These are phyloP conservation scores for Temnothorax curvispinosus DNA, from an alignment of 1,140 invertebrate genomes.

Conservation along the genomic window DNA sequence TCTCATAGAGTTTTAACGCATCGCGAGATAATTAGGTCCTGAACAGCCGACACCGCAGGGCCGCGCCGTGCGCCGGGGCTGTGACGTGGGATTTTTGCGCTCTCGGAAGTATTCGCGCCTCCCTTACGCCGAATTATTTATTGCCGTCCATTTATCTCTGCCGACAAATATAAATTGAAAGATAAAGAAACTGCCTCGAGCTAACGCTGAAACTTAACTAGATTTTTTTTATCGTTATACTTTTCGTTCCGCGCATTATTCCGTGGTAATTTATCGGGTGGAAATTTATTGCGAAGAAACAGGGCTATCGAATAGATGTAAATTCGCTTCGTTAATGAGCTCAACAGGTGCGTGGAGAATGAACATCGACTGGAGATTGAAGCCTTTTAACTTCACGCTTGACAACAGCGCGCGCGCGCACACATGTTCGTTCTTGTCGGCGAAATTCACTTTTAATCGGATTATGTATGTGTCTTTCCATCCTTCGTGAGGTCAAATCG, in stretches of 20 bases:
- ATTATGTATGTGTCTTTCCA: neutral
- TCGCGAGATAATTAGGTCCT: constrained; percentile 37
- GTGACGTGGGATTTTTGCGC: constrained; percentile 7
- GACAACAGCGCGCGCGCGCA: neutral
- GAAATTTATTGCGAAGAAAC: neutral
- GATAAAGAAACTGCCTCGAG: neutral
- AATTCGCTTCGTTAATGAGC: constrained; percentile 42
- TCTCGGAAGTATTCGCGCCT: neutral
- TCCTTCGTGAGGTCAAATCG: neutral
- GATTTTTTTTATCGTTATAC: neutral
- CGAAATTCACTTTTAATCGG: constrained; percentile 16
- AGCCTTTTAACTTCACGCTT: constrained; percentile 7
- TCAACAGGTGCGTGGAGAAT: constrained; percentile 41
- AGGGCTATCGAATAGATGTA: neutral
- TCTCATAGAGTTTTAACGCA: constrained; percentile 42
- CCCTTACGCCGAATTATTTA: neutral
- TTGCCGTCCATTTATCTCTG: neutral
- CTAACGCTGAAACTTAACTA: neutral
- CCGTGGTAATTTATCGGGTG: neutral
- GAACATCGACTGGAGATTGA: constrained; percentile 26
- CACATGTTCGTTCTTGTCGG: neutral
- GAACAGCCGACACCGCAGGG: neutral
- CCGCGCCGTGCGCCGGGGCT: too few species aligned
- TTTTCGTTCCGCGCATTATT: neutral
- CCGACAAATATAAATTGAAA: neutral